Conservation (phyloP, 2,113 vertebrate species). For the Nansenia antarctica region DNA sequence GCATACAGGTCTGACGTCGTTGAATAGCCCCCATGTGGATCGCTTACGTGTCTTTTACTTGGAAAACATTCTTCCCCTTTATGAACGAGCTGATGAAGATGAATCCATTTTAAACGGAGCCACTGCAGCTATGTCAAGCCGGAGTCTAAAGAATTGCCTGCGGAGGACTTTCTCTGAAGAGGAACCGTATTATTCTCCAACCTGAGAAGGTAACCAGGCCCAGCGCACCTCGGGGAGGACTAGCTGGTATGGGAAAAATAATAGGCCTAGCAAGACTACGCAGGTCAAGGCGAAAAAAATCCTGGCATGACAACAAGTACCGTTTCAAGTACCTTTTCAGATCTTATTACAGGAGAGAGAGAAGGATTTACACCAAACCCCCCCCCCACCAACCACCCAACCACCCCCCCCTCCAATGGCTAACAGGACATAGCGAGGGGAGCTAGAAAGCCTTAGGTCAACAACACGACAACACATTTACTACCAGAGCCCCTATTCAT, state of each 20-base stretch:
- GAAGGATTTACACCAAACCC: slow-evolving; percentile 44
- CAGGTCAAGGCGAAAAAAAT: slow-evolving; percentile 40
- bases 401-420: slow-evolving; percentile 32
- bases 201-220: not conserved
- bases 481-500: slow-evolving; percentile 60
- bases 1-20: not conserved
- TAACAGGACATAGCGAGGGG: slow-evolving; percentile 40
- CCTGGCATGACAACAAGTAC: slow-evolving; percentile 33
- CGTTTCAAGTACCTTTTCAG: slow-evolving; percentile 40
- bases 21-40: not conserved
- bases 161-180: not conserved
- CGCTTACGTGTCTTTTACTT: too few species aligned
- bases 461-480: slow-evolving; percentile 70
- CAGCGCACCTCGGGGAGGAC: not conserved
- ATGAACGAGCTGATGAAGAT: not conserved
- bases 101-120: not conserved
- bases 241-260: slow-evolving; percentile 2
- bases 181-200: not conserved
- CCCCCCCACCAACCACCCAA: slow-evolving; percentile 27
- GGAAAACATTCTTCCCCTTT: not conserved
- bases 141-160: not conserved
- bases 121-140: not conserved
- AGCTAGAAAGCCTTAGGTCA: slow-evolving; percentile 58
- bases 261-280: slow-evolving; percentile 13
- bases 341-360: slow-evolving; percentile 54